Conservation (phyloP, 1,140 invertebrate genomes). For the Daktulosphaira vitifoliae region DNA sequence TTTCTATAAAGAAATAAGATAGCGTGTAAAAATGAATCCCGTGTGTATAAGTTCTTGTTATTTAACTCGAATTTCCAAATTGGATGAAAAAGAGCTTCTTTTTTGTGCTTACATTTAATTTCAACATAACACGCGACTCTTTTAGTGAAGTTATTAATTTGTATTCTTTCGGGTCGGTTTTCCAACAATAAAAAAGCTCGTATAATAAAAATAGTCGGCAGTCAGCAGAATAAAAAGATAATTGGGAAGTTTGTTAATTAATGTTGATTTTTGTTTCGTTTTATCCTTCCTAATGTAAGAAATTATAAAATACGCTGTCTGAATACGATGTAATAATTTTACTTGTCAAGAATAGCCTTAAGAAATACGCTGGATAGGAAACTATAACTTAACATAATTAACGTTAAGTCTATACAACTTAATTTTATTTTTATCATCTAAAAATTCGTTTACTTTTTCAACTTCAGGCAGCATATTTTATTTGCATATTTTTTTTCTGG, state of each 20-base stretch:
- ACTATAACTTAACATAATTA: too few species aligned
- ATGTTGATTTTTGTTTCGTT: slow-evolving; percentile 10
- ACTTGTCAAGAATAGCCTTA: neutral
- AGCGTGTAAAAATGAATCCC: neutral
- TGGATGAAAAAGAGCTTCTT: slow-evolving; percentile 1
- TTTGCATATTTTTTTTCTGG: too few species aligned
- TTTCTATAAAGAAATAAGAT: too few species aligned
- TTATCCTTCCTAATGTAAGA: neutral
- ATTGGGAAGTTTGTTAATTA: slow-evolving; percentile 17
- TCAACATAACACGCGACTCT: neutral
- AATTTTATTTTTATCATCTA: too few species aligned
- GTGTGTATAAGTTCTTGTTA: neutral
- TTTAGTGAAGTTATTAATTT: slow-evolving; percentile 23
- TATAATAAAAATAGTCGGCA: too few species aligned
- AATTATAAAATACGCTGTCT: neutral
- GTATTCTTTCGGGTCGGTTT: neutral
- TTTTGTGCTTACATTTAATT: neutral
- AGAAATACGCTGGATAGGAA: neutral
- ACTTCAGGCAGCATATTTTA: too few species aligned
- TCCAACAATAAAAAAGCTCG: too few species aligned
- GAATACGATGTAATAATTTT: slow-evolving; percentile 16
- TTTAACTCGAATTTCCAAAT: slow-evolving; percentile 4
- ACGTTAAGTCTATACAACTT: too few species aligned
- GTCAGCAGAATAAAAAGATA: too few species aligned
- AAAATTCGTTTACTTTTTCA: too few species aligned